These are phyloP conservation scores for Laticauda laticaudata DNA, from an alignment of 2,113 vertebrate species.

Conservation along the genomic window DNA sequence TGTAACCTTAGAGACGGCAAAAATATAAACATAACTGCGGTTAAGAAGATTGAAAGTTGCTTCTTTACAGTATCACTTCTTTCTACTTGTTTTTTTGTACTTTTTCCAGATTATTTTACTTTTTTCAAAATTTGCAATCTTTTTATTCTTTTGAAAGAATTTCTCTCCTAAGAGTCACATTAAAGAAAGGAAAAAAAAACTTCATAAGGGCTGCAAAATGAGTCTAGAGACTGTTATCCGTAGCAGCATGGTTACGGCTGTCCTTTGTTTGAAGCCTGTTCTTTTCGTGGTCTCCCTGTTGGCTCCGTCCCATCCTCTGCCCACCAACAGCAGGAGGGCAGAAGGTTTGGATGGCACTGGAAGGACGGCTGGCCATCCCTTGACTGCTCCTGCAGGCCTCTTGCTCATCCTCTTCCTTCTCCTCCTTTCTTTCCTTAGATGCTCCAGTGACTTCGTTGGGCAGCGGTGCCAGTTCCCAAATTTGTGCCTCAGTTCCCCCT, in stretches of 20 bases:
- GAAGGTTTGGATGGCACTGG: not conserved
- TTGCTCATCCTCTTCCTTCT: not conserved
- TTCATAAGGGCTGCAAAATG: not conserved
- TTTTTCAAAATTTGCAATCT: not conserved
- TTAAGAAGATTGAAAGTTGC: not conserved
- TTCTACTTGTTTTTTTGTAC: not conserved
- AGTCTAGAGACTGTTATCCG: not conserved
- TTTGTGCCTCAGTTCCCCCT: conserved; percentile 80
- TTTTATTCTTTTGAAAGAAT: not conserved
- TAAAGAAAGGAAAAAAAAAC: not conserved
- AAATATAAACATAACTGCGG: not conserved
- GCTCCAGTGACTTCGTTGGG: conserved; percentile 73
- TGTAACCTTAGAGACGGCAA: not conserved
- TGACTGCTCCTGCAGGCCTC: not conserved
- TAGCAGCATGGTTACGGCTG: not conserved
- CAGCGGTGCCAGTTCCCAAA: conserved; percentile 82
- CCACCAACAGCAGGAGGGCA: not conserved
- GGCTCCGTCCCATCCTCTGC: not conserved
- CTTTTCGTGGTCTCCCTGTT: not conserved
- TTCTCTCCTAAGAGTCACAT: not conserved
- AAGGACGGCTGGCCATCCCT: not conserved
- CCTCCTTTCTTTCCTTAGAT: conserved; percentile 66
- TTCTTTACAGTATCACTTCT: not conserved
- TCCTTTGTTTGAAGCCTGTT: not conserved
- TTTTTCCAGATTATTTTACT: not conserved